Conservation (phyloP, 2,888 invertebrate genomes). For the Thymelicus acteon region DNA sequence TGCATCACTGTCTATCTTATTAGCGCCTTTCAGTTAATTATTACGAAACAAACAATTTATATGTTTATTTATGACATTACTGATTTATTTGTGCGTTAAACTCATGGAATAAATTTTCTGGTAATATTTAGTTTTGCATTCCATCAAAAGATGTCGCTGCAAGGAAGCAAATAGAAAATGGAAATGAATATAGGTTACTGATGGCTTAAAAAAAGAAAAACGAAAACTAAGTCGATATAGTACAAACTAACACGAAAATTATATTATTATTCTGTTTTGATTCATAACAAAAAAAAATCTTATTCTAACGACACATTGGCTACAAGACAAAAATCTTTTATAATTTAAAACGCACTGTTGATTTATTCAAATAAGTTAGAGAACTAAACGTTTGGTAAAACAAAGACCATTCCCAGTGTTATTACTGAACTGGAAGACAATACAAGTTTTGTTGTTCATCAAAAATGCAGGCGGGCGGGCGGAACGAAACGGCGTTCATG, state of each 20-base stretch:
- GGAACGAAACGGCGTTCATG: conserved; percentile 53
- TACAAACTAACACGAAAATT: no score
- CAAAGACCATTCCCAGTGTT: not conserved
- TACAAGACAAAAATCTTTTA: no score
- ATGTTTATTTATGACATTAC: not conserved
- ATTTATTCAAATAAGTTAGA: not conserved
- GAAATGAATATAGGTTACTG: no score
- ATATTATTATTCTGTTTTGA: no score
- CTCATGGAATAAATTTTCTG: no score
- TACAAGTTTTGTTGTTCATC: conserved; percentile 28
- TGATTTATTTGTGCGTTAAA: not conserved
- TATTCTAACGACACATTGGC: no score
- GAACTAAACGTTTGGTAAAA: not conserved
- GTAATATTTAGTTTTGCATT: not conserved
- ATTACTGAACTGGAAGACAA: conserved; percentile 2
- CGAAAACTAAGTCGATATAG: no score
- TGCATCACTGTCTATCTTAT: not conserved
- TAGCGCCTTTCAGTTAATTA: not conserved
- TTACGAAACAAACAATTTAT: not conserved
- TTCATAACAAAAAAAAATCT: no score
- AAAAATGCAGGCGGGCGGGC: conserved; percentile 34
- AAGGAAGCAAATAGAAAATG: not conserved
- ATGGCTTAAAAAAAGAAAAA: no score
- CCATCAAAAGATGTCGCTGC: conserved; percentile 1
- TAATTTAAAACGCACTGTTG: no score